phyloP scores from a whole-genome alignment of 2,888 invertebrate genomes.

The Tetrapedia diversipes region DNA sequence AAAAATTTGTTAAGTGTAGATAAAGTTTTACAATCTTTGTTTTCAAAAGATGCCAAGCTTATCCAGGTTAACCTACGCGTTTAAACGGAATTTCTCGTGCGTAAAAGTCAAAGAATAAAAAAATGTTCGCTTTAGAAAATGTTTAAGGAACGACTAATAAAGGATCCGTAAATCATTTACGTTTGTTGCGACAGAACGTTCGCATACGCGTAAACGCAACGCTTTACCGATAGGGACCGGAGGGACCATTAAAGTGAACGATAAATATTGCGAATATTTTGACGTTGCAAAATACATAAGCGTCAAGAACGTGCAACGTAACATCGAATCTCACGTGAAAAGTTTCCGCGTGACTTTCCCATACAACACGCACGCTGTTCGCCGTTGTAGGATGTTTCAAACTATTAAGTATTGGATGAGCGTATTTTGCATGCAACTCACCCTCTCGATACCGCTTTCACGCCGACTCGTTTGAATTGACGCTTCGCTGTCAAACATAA shows the following conservation, averaged over 20 bases:
- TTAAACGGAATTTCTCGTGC: background rate
- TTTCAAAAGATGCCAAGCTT: no score
- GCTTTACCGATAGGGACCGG: slow-evolving; percentile 8
- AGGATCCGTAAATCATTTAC: slow-evolving; percentile 37
- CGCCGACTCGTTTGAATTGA: background rate
- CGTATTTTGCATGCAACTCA: slow-evolving; percentile 15
- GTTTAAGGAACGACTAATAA: slow-evolving; percentile 31
- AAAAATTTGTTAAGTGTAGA: no score
- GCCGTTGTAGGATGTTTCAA: background rate
- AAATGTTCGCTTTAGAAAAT: background rate
- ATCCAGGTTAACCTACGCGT: background rate
- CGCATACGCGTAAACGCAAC: slow-evolving; percentile 16
- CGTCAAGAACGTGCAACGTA: slow-evolving; percentile 17
- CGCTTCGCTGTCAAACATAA: background rate
- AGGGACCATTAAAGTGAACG: slow-evolving; percentile 28
- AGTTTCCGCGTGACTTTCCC: slow-evolving; percentile 43
- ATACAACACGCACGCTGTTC: slow-evolving; percentile 25
- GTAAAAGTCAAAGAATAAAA: background rate
- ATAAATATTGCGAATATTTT: slow-evolving; percentile 46
- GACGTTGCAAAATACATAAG: slow-evolving; percentile 46
- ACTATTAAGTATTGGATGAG: slow-evolving; percentile 6
- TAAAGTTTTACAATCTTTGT: no score
- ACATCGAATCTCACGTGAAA: slow-evolving; percentile 42
- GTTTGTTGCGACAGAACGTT: slow-evolving; percentile 19
- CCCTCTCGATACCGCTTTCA: slow-evolving; percentile 25